These are phyloP conservation scores for Falco biarmicus DNA, from an alignment of 2,797 vertebrate species.

Conservation along the genomic window DNA sequence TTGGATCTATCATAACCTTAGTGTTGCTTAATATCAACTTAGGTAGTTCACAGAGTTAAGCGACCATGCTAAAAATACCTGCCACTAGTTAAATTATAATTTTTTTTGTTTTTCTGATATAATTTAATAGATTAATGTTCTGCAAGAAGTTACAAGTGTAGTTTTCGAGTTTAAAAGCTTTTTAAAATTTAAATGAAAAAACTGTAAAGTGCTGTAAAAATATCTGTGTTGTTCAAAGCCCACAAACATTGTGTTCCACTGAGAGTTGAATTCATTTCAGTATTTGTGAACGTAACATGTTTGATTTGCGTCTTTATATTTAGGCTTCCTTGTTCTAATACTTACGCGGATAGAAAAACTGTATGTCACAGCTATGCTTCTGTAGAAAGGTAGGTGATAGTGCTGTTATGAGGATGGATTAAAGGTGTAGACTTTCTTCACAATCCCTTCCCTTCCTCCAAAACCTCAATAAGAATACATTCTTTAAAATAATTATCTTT, in stretches of 20 bases:
- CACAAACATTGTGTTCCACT: neutral
- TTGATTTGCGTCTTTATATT: constrained; percentile 38
- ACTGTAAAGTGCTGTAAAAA: neutral
- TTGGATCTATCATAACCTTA: neutral
- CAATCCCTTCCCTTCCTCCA: neutral
- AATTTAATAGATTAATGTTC: neutral
- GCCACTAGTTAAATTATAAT: neutral
- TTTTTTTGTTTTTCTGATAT: neutral
- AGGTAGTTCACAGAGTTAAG: neutral
- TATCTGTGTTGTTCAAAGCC: neutral
- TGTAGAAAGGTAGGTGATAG: constrained; percentile 33
- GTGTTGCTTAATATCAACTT: neutral
- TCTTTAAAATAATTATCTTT: neutral
- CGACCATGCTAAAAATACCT: neutral
- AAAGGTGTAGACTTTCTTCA: neutral
- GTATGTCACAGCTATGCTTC: neutral
- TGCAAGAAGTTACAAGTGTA: neutral
- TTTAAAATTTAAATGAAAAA: neutral
- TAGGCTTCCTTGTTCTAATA: neutral
- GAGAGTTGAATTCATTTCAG: neutral
- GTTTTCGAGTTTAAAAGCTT: neutral
- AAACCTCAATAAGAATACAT: neutral
- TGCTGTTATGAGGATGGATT: neutral
- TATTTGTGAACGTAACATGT: neutral
- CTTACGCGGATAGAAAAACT: neutral